Conservation (phyloP, 2,797 vertebrate genomes). For the Hoplostethus mediterraneus region DNA sequence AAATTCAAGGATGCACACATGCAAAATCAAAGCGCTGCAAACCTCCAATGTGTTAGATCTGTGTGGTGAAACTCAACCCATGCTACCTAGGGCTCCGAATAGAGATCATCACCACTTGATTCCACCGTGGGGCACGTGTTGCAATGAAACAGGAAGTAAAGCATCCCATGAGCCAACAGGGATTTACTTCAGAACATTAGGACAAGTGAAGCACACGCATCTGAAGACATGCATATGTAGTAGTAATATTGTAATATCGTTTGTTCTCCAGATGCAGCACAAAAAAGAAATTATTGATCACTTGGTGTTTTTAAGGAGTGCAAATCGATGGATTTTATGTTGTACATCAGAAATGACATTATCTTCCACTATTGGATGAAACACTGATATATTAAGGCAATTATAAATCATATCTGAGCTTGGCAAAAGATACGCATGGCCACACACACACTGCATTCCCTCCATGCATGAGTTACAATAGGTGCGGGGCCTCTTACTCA, state of each 20-base stretch:
- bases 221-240: constrained; percentile 1
- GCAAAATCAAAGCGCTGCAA: constrained; percentile 85
- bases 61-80: constrained; percentile 83
- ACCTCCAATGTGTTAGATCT: constrained; percentile 84
- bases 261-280: neutral
- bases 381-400: constrained; percentile 11
- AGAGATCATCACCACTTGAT: constrained; percentile 80
- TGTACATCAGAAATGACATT: constrained; percentile 7
- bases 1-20: constrained; percentile 84
- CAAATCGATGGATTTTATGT: neutral
- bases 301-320: neutral
- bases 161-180: neutral
- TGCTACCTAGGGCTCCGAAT: constrained; percentile 57
- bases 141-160: constrained; percentile 30
- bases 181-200: constrained; percentile 26
- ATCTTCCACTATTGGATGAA: constrained; percentile 23
- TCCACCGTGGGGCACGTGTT: constrained; percentile 45
- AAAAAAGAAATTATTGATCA: neutral
- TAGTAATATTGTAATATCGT: no score
- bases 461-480: neutral
- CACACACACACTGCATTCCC: no score
- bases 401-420: neutral
- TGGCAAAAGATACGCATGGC: neutral
- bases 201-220: constrained; percentile 16
- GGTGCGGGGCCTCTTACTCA: no score